Base-by-base conservation (phyloP, 2,888 invertebrate genomes). In the Philereme transversata region DNA sequence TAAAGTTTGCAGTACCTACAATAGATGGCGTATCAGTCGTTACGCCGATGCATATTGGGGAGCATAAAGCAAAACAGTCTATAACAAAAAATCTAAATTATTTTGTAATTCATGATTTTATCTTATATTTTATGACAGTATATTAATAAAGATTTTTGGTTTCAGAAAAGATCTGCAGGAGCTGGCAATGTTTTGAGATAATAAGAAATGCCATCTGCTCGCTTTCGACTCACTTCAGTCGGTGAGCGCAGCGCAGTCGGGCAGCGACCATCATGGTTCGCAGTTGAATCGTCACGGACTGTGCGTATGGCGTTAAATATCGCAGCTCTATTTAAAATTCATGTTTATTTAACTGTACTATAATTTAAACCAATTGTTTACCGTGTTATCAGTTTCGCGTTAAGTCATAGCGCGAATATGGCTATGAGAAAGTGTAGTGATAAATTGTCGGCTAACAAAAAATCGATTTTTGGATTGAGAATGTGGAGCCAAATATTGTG, bases 381-480 rank as follows among this genome's bases (percentile, higher is more conserved):
- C 68, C 76, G 78, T 82, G 79, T 75, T 72, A 71, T 71, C 70
- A 66, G 73, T 38, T 76, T 80, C 74, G 70, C 70, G 69, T 71
- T 66, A 72, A 64, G 72, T 68, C 70, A 70, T 53, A 64, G 70
- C 76, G 76, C 69, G 78, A 85, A 82, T 78, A 92, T 91, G 91
- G 87, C 87, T 87, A 90, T 90, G 89, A 86, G 84, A 84, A 82
- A 85, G 91, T 90, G 88, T 89, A 83, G 87, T 90, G 89, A 78
- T 81, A 86, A 87, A 89, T 86, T 87, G 88, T 87, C 88, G 82
- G 80, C 82, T 83, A 87, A 86, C 86, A 88, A 88, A 88, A 91
- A 91, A 92, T 92, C 92, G 91, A 92, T 92, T 92, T 87, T 88
- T 73, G 87, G 88, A 84, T 87, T 87, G 80, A 83, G 85, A 86